Evolutionary conservation across 2,797 vertebrate genomes (phyloP).

Genomic region (Falco columbarius): DNA sequence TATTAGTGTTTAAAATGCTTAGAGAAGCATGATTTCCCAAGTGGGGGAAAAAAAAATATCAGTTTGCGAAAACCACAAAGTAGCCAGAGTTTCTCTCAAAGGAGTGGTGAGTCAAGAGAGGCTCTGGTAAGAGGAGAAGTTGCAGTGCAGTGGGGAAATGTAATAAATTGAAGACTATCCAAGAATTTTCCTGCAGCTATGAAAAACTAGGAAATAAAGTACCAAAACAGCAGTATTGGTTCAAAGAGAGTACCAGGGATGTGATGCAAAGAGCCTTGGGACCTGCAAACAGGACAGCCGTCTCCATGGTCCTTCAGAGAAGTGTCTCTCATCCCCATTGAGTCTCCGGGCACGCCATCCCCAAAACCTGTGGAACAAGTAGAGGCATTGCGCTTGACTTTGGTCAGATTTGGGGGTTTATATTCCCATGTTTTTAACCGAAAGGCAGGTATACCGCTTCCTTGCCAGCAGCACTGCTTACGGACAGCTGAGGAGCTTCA

Average conservation of each 20-base stretch:
- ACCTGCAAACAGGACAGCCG: background rate
- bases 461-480: background rate
- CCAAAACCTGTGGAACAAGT: background rate
- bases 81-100: background rate
- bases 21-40: background rate
- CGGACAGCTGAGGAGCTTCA: background rate
- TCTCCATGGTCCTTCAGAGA: too few species aligned
- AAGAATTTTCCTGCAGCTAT: background rate
- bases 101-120: background rate
- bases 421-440: background rate
- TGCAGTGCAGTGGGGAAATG: background rate
- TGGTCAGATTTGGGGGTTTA: background rate
- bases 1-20: background rate
- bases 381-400: background rate
- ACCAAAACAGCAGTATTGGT: background rate
- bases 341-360: background rate
- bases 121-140: background rate
- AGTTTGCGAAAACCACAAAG: background rate
- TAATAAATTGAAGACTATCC: background rate
- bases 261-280: background rate
- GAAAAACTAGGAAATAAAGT: background rate
- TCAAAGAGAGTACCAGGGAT: background rate
- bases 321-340: background rate
- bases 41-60: background rate
- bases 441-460: background rate